A percentile compares a stretch with the other conserved stretches of the same genome.
phyloP scores from a whole-genome alignment of 2,113 vertebrate genomes.

The Pomatostomus ruficeps region DNA sequence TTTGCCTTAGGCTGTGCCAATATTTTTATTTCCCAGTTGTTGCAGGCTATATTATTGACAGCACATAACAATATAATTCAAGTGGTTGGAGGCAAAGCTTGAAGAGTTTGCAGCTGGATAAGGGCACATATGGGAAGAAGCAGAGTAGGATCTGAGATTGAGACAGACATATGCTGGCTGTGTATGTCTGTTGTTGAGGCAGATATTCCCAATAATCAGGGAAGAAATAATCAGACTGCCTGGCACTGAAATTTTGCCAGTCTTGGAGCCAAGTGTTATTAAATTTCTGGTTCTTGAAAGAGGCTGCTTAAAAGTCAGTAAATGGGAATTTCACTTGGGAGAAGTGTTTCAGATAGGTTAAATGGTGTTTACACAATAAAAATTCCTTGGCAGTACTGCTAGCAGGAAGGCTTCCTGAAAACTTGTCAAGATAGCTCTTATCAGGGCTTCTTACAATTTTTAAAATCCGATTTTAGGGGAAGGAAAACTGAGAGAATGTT shows the following conservation, averaged over 20 bases:
- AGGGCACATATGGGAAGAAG: neutral
- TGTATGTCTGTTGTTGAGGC: neutral
- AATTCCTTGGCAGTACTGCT: conserved; percentile 16
- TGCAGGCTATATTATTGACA: neutral
- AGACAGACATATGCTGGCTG: neutral
- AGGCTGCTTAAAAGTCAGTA: neutral
- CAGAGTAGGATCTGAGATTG: neutral
- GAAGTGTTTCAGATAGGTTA: neutral
- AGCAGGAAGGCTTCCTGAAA: conserved; percentile 1
- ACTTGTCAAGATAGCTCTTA: conserved; percentile 21
- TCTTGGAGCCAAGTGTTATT: neutral
- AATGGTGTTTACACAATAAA: conserved; percentile 29
- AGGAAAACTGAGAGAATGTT: neutral
- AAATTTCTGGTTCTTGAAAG: conserved; percentile 12
- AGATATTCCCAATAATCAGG: conserved; percentile 15
- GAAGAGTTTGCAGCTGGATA: conserved; percentile 38
- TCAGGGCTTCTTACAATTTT: neutral
- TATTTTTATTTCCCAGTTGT: conserved; percentile 32
- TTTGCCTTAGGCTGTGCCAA: neutral
- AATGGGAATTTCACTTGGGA: neutral
- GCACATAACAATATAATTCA: neutral
- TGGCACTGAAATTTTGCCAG: conserved; percentile 24
- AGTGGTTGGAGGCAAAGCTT: neutral
- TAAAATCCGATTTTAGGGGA: neutral
- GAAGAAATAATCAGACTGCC: conserved; percentile 13